Conservation (phyloP, 1,140 invertebrate species). For the Drosophila takahashii region DNA sequence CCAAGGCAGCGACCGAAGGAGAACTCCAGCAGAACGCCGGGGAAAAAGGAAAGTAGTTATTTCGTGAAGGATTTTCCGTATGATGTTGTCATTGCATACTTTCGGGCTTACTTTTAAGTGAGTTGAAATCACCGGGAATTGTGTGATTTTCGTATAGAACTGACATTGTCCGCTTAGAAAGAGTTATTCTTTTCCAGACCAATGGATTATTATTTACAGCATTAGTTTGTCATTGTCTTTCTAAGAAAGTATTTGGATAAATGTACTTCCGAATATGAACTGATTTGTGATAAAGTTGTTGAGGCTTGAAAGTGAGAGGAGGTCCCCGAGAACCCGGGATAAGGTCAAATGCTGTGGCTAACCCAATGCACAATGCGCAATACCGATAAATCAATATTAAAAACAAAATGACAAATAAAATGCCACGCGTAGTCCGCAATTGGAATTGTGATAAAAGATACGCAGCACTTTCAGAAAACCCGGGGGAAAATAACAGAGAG, state of each 20-base stretch:
- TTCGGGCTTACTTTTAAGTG: neutral
- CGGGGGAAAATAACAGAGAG: neutral
- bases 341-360: slow-evolving; percentile 68
- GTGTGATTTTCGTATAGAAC: neutral
- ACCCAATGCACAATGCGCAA: slow-evolving; percentile 53
- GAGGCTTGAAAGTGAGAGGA: neutral
- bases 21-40: neutral
- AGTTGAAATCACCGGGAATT: neutral
- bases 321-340: neutral
- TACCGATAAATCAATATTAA: slow-evolving; percentile 71
- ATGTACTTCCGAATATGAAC: too few relatives aligned
- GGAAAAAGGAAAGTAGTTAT: neutral
- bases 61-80: neutral
- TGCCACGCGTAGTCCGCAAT: slow-evolving; percentile 44
- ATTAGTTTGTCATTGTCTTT: too few relatives aligned
- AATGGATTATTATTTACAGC: too few relatives aligned
- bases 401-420: slow-evolving; percentile 49
- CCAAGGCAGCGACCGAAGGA: slow-evolving; percentile 10
- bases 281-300: too few relatives aligned
- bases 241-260: too few relatives aligned
- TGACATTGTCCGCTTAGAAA: too few relatives aligned
- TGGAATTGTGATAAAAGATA: slow-evolving; percentile 34
- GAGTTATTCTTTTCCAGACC: too few relatives aligned
- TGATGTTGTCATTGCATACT: neutral
- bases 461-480: neutral